These are phyloP conservation scores for Actenoides lindsayi DNA, from an alignment of 2,113 vertebrate genomes.

Conservation along the genomic window DNA sequence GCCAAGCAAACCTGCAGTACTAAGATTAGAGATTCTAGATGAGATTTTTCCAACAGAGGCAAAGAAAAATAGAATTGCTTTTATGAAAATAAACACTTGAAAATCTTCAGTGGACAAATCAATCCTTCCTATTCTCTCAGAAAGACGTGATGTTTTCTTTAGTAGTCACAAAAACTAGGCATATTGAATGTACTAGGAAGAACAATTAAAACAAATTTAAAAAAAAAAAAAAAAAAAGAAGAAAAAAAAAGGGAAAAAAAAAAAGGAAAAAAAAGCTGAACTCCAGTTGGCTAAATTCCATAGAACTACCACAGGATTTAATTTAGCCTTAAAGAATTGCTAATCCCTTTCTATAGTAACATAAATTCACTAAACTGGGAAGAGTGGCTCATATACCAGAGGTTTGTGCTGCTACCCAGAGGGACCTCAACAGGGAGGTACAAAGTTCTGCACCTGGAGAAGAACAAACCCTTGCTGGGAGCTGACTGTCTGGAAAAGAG, in stretches of 20 bases:
- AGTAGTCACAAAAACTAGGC: neutral
- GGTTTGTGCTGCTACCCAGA: neutral
- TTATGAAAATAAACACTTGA: neutral
- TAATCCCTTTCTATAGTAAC: neutral
- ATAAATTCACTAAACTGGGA: neutral
- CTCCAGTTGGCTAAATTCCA: neutral
- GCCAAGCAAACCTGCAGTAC: neutral
- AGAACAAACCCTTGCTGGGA: neutral
- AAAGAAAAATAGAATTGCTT: neutral
- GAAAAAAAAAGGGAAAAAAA: too few species aligned
- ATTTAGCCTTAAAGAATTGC: neutral
- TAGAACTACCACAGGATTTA: neutral
- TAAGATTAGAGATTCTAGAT: neutral
- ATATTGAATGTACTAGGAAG: neutral
- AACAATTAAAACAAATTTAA: neutral
- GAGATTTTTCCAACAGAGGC: neutral
- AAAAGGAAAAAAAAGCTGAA: neutral
- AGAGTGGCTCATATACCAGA: neutral
- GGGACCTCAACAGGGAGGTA: neutral
- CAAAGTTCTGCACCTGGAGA: neutral
- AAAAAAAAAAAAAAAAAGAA: too few species aligned
- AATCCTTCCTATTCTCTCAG: neutral
- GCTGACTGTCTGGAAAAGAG: too few species aligned
- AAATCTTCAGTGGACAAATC: neutral
- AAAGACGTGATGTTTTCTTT: neutral